Evolutionary conservation across 2,888 invertebrate genomes (phyloP).

Genomic region (Archips crataeganus): DNA sequence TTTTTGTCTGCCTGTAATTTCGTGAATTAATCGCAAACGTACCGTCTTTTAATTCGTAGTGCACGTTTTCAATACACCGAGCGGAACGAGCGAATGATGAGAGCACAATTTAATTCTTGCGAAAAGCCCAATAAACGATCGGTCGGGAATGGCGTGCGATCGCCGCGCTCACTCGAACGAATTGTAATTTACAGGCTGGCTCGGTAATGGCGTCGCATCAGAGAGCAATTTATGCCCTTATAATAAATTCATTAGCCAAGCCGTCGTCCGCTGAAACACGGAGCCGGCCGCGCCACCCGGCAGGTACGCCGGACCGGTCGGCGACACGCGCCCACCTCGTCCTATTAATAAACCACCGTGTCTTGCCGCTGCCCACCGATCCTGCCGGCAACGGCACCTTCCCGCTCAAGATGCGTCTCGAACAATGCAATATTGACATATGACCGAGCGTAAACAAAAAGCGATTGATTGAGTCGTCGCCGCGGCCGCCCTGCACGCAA

Average conservation of each 20-base stretch:
- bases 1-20: conserved; percentile 61
- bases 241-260: conserved; percentile 83
- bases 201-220: conserved; percentile 82
- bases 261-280: conserved; percentile 54
- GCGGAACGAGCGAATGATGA: conserved; percentile 47
- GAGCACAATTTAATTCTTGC: conserved; percentile 49
- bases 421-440: conserved; percentile 39
- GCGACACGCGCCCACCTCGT: conserved; percentile 43
- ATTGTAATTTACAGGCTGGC: conserved; percentile 81
- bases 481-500: conserved; percentile 52
- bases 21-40: conserved; percentile 50
- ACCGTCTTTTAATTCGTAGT: conserved; percentile 48
- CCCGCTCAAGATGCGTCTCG: conserved; percentile 43
- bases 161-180: conserved; percentile 68
- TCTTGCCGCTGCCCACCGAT: conserved; percentile 36
- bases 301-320: conserved; percentile 25
- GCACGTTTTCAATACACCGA: conserved; percentile 52
- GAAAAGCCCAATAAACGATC: conserved; percentile 77
- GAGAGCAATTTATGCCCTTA: conserved; percentile 82
- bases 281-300: conserved; percentile 38
- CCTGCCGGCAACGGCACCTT: conserved; percentile 26
- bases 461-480: conserved; percentile 50
- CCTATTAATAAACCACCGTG: conserved; percentile 51
- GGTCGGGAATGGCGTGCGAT: conserved; percentile 65
- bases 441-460: conserved; percentile 51